Evolutionary conservation across 2,888 invertebrate species (phyloP).

Genomic region (Hirudinaria manillensis): DNA sequence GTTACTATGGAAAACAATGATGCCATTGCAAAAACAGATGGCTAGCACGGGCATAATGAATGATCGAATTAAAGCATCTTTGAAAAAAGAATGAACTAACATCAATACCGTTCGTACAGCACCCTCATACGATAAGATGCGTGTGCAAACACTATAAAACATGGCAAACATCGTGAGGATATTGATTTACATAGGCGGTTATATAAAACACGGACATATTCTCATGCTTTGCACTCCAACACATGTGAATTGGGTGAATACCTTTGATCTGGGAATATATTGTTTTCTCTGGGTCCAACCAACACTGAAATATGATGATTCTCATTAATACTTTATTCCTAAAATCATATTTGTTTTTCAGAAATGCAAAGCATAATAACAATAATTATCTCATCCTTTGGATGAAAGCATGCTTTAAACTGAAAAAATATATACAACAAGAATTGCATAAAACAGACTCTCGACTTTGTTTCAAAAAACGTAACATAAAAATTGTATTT

Average conservation of each 20-base stretch:
- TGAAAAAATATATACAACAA: no score
- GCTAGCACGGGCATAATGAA: no score
- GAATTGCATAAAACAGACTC: no score
- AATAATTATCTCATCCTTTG: no score
- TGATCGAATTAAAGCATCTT: no score
- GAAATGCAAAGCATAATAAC: no score
- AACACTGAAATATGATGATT: slow-evolving; percentile 65
- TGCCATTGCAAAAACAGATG: no score
- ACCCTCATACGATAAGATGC: slow-evolving; percentile 43
- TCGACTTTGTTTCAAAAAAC: no score
- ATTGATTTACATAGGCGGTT: not conserved
- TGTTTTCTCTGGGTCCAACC: slow-evolving; percentile 85
- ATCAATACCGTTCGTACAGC: slow-evolving; percentile 61
- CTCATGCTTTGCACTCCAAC: not conserved
- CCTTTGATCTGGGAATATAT: slow-evolving; percentile 78
- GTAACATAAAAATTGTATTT: no score
- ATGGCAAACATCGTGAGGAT: not conserved
- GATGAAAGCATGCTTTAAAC: no score
- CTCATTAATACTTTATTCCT: slow-evolving; percentile 10
- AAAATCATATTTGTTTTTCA: not conserved
- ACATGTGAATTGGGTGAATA: not conserved
- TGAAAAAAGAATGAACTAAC: no score
- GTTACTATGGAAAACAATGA: slow-evolving; percentile 63
- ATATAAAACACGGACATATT: not conserved
- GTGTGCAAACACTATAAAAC: not conserved